phyloP scores from a whole-genome alignment of 2,888 invertebrate genomes.

The Mesorhabditis spiculigera region DNA sequence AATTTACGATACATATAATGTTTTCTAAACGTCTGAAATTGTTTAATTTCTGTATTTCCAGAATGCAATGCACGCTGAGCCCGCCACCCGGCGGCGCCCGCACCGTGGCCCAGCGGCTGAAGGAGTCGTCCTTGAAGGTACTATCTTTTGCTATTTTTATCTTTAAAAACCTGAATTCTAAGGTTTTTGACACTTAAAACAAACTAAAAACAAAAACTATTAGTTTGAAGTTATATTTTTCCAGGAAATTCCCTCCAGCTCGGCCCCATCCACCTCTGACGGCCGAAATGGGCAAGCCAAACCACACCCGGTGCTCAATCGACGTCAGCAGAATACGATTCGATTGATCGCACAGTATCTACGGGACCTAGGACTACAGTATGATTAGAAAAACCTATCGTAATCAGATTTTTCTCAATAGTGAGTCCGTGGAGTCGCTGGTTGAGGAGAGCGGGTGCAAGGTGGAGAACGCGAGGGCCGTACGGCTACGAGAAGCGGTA shows the following conservation, averaged over 20 bases:
- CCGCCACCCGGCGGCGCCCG: not conserved
- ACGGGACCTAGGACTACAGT: slow-evolving; percentile 44
- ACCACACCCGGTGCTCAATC: not conserved
- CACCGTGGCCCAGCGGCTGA: not conserved
- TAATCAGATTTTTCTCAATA: slow-evolving; percentile 20
- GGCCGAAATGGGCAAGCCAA: not conserved
- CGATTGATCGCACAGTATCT: slow-evolving; percentile 51
- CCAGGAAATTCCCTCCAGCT: not conserved
- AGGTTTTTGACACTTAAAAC: not conserved
- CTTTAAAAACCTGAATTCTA: not conserved
- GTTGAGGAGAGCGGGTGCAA: slow-evolving; percentile 52
- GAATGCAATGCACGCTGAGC: slow-evolving; percentile 6
- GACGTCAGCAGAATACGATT: slow-evolving; percentile 21
- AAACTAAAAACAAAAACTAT: too few species aligned
- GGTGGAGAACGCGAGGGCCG: slow-evolving; percentile 41
- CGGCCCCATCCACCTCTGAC: not conserved
- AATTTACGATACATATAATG: too few species aligned
- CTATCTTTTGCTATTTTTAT: not conserved
- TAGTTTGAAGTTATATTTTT: not conserved
- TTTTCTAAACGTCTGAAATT: too few species aligned
- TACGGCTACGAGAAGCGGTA: slow-evolving; percentile 28
- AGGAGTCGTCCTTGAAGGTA: not conserved
- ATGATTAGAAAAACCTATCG: slow-evolving; percentile 11
- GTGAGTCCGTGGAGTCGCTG: slow-evolving; percentile 45
- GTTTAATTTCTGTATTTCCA: not conserved